Evolutionary conservation across 2,797 vertebrate genomes (phyloP), one percentile per base, ranked within the genome.

Genomic region (Lemur catta): DNA sequence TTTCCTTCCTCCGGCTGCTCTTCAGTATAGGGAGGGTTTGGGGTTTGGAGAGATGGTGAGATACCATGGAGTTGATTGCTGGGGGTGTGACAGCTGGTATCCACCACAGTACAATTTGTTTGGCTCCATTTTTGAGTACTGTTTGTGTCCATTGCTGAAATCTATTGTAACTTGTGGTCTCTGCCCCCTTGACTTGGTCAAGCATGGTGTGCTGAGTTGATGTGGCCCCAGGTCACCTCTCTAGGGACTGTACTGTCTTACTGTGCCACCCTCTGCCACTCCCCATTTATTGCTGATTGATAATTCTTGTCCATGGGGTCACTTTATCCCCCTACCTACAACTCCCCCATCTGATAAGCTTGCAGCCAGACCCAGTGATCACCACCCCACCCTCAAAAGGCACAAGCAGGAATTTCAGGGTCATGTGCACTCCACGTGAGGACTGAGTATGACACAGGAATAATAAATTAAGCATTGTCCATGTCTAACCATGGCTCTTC

Each of bases 371-470:
- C 22, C 6, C 15, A 52, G 7, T 15, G 55, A 87, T 63, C 63
- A 61, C 28, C 1, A 24, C 52, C 46, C 28, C 38, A 22, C 8
- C 17, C 52, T 28, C 10, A 26, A 71, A 89, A 38, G 20, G 18
- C 35, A 35, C 24, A n/a, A 10, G 41, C 15, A 84, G 33, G 38
- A 75, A 89, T 78, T 72, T 82, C 43, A 79, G 91, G 71, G 12
- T 52, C 38, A 35, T 0, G 0, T 20, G 26, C 22, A 38, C 0
- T 41, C 4, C n/a, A n/a, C 2, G 0, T 2, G 13, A 86, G 48
- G 20, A 41, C 8, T 0, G 82, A 52, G 28, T 3, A 24, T 52
- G 61, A 46, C n/a, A 35, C 67, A n/a, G 3, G 59, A 71, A 33
- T 17, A 14, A 10, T 46, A n/a, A 38, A 48, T 35, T 4, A 41